phyloP scores from a whole-genome alignment of 2,113 vertebrate genomes.

The Noturus placidus region DNA sequence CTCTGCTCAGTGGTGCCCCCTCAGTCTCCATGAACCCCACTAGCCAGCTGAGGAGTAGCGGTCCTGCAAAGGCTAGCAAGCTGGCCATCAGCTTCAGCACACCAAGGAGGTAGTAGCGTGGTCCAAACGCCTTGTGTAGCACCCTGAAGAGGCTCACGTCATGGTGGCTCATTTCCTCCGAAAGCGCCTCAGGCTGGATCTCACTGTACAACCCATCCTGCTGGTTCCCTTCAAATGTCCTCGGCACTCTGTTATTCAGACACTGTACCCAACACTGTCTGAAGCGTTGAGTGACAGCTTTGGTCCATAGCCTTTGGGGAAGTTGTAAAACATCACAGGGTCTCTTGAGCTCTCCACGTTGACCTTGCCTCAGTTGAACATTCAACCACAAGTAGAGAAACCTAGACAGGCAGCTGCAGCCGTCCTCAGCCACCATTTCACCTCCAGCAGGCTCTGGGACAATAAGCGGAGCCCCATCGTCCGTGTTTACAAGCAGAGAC shows the following conservation, averaged over 20 bases:
- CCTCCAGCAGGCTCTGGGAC: slow-evolving; percentile 58
- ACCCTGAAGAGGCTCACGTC: slow-evolving; percentile 74
- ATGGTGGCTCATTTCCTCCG: slow-evolving; percentile 41
- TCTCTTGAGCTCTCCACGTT: slow-evolving; percentile 72
- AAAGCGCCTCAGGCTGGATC: slow-evolving; percentile 28
- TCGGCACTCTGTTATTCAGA: slow-evolving; percentile 38
- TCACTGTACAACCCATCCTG: slow-evolving; percentile 57
- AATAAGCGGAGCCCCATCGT: slow-evolving; percentile 67
- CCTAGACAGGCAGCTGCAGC: slow-evolving; percentile 83
- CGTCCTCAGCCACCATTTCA: slow-evolving; percentile 83
- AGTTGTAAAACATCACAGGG: slow-evolving; percentile 79
- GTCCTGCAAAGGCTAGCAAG: slow-evolving; percentile 82
- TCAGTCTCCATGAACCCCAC: slow-evolving; percentile 86
- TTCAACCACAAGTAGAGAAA: slow-evolving; percentile 91
- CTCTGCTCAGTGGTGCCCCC: slow-evolving; percentile 78
- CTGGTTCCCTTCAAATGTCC: slow-evolving; percentile 53
- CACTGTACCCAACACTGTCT: slow-evolving; percentile 77
- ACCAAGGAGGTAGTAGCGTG: slow-evolving; percentile 80
- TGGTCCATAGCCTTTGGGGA: slow-evolving; percentile 75
- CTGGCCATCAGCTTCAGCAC: slow-evolving; percentile 78
- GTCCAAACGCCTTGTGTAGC: slow-evolving; percentile 82
- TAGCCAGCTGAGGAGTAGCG: slow-evolving; percentile 84
- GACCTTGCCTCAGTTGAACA: slow-evolving; percentile 80
- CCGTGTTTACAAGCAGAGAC: slow-evolving; percentile 65
- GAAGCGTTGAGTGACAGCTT: slow-evolving; percentile 72